These are phyloP conservation scores for Halichoeres trimaculatus DNA, from an alignment of 2,113 vertebrate species.

Conservation along the genomic window DNA sequence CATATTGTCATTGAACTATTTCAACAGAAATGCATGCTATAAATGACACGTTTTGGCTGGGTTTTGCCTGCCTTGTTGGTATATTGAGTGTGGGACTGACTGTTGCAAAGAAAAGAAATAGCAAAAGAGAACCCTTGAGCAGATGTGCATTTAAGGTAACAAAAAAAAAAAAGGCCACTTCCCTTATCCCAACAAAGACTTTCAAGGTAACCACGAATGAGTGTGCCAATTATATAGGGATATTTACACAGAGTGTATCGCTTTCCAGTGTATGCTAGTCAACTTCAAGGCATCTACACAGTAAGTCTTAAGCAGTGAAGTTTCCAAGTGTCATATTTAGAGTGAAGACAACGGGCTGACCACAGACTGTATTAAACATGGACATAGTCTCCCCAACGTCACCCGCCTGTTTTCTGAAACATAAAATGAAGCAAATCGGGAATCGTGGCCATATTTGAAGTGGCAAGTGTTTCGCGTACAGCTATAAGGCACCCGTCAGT, in stretches of 20 bases:
- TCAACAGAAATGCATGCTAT: slow-evolving; percentile 2
- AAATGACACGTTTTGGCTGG: slow-evolving; percentile 4
- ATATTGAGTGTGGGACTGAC: background rate
- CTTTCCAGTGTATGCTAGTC: background rate
- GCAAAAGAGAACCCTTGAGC: background rate
- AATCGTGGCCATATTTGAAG: too few relatives aligned
- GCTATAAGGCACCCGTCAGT: too few relatives aligned
- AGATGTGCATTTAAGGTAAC: background rate
- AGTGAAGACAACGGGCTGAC: slow-evolving; percentile 6
- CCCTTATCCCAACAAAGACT: background rate
- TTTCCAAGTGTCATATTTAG: background rate
- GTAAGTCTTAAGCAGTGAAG: background rate
- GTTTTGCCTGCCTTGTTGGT: background rate
- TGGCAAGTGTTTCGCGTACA: too few relatives aligned
- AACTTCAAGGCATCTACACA: background rate
- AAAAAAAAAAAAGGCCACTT: background rate
- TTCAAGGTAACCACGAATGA: background rate
- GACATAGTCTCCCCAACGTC: too few relatives aligned
- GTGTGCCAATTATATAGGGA: background rate
- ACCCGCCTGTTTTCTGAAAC: too few relatives aligned
- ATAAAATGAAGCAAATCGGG: too few relatives aligned
- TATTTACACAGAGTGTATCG: background rate
- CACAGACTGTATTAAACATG: too few relatives aligned
- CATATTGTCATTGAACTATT: slow-evolving; percentile 23
- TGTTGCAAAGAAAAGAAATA: background rate